Percentiles rank a stretch among this genome's conserved stretches.
phyloP scores from a whole-genome alignment of 2,888 invertebrate species.

The Doris montereyensis region DNA sequence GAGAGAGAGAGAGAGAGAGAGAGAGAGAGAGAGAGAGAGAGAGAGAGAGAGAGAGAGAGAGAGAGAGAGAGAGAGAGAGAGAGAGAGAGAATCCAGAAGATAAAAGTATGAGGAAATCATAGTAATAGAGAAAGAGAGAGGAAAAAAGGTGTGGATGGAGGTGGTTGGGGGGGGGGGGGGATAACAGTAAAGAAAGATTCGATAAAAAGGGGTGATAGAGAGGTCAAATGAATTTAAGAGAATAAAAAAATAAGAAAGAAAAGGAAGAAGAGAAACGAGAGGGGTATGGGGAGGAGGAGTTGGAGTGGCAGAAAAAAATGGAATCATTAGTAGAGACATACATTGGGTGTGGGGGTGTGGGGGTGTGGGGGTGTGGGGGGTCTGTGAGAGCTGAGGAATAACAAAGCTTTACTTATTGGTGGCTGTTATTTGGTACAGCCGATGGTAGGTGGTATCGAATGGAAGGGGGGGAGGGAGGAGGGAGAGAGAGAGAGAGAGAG shows the following conservation, averaged over 20 bases:
- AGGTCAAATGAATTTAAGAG: background rate
- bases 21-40: slow-evolving; percentile 14
- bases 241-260: too few species aligned
- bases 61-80: slow-evolving; percentile 24
- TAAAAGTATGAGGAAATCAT: background rate
- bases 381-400: too few species aligned
- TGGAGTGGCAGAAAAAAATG: background rate
- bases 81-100: background rate
- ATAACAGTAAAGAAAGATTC: background rate
- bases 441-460: too few species aligned
- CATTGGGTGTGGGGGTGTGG: background rate
- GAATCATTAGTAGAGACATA: background rate
- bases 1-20: slow-evolving; percentile 1
- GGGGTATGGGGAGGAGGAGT: background rate
- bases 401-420: too few species aligned
- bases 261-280: background rate
- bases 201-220: background rate
- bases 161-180: background rate
- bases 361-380: background rate
- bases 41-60: slow-evolving; percentile 17
- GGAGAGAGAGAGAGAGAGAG: too few species aligned
- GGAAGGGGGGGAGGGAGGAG: too few species aligned
- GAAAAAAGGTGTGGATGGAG: background rate
- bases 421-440: too few species aligned
- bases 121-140: background rate